Evolutionary conservation across 2,113 vertebrate species (phyloP).

Genomic region (Poeciliopsis turrubarensis): DNA sequence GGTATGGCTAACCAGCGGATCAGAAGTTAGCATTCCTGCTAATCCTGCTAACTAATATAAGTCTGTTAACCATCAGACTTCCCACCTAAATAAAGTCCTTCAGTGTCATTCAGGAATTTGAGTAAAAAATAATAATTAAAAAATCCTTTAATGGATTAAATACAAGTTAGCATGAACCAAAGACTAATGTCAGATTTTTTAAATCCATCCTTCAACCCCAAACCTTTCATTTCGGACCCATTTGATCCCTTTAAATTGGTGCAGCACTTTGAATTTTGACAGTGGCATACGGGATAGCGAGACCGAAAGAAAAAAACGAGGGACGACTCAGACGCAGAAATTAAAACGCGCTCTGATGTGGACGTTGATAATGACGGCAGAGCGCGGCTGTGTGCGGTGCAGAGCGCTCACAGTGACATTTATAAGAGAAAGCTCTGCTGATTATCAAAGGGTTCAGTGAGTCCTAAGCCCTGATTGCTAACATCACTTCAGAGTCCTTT

Average conservation of each 20-base stretch:
- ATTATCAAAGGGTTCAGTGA: conserved; percentile 65
- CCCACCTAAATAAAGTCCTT: too few relatives aligned
- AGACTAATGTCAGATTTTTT: conserved; percentile 10
- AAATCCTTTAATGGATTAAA: background rate
- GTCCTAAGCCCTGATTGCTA: conserved; percentile 68
- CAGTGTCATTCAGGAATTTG: too few relatives aligned
- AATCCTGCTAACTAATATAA: too few relatives aligned
- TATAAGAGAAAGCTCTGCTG: conserved; percentile 54
- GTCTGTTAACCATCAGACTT: too few relatives aligned
- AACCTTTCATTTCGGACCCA: background rate
- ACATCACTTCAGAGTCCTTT: conserved; percentile 68
- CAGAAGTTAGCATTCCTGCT: too few relatives aligned
- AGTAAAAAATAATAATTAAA: background rate
- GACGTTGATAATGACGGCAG: conserved; percentile 46
- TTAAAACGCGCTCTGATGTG: conserved; percentile 39
- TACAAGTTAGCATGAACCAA: background rate
- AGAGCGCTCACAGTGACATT: conserved; percentile 57
- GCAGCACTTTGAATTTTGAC: background rate
- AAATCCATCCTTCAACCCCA: background rate
- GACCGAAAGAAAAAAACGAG: background rate
- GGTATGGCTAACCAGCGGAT: too few relatives aligned
- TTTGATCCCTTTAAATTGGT: background rate
- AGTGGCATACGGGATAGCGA: background rate
- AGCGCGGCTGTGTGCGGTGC: conserved; percentile 11
- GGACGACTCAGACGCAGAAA: conserved; percentile 9